Evolutionary conservation across 2,888 invertebrate genomes (phyloP).

Genomic region (Lymantria monacha): DNA sequence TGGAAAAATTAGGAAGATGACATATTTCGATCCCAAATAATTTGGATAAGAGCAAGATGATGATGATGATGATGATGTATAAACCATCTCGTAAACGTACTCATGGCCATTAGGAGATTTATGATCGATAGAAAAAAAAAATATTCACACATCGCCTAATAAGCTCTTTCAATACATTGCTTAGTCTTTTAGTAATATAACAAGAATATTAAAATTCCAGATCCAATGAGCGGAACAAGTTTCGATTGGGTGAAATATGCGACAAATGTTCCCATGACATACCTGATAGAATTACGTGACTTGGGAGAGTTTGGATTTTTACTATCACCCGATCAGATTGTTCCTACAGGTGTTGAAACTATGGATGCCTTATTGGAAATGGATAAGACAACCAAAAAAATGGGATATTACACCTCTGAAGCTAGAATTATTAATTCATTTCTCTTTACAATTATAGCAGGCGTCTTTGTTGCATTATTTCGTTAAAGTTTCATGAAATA

Average conservation of each 20-base stretch:
- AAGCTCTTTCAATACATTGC: no score
- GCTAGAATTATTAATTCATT: slow-evolving; percentile 32
- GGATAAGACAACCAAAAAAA: slow-evolving; percentile 52
- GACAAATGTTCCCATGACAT: slow-evolving; percentile 75
- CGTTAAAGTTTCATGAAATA: background rate
- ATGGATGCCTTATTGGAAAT: slow-evolving; percentile 79
- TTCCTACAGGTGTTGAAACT: slow-evolving; percentile 82
- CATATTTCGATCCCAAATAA: no score
- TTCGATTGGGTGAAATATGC: slow-evolving; percentile 83
- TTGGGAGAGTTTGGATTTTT: slow-evolving; percentile 81
- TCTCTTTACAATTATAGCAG: slow-evolving; percentile 22
- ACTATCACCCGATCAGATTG: slow-evolving; percentile 77
- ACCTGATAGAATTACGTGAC: slow-evolving; percentile 84
- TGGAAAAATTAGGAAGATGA: no score
- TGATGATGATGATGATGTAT: no score
- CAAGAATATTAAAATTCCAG: slow-evolving; percentile 45
- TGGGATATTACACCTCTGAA: slow-evolving; percentile 51
- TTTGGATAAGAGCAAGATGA: no score
- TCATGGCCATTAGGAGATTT: no score
- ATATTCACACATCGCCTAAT: no score
- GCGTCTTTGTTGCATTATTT: slow-evolving; percentile 24
- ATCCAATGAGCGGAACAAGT: slow-evolving; percentile 74
- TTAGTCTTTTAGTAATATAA: no score
- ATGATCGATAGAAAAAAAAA: no score
- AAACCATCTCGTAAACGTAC: no score